These are phyloP conservation scores for Antrozous pallidus DNA, from an alignment of 2,797 vertebrate genomes.

Conservation along the genomic window DNA sequence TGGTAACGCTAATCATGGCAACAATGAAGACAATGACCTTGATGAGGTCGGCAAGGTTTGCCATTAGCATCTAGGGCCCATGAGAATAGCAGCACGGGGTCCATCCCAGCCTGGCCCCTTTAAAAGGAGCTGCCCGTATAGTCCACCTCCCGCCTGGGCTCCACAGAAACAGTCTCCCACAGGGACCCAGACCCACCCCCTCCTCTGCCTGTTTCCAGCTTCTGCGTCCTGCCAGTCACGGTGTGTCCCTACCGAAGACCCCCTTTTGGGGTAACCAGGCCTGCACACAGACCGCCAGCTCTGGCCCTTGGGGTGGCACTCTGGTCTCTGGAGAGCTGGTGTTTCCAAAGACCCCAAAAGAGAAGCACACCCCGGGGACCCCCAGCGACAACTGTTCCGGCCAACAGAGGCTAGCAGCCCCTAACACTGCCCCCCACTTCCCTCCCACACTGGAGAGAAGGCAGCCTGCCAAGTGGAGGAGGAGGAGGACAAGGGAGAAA, in stretches of 20 bases:
- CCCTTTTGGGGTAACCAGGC: neutral
- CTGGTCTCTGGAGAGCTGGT: neutral
- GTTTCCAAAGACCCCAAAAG: neutral
- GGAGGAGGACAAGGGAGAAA: neutral
- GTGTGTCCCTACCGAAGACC: neutral
- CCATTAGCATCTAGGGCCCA: neutral
- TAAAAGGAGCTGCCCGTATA: neutral
- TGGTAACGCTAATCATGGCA: neutral
- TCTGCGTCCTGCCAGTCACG: neutral
- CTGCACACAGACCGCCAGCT: neutral
- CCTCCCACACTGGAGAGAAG: neutral
- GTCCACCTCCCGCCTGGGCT: neutral
- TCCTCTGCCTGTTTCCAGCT: neutral
- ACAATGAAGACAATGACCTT: neutral
- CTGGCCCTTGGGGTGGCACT: neutral
- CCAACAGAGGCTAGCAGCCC: neutral
- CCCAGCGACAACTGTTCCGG: neutral
- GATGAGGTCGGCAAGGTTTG: neutral
- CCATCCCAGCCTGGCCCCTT: neutral
- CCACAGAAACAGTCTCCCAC: neutral
- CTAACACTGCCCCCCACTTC: neutral
- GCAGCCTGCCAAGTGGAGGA: neutral
- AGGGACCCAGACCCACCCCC: accelerated
- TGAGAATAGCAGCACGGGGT: neutral
- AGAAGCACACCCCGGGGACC: neutral